Evolutionary conservation across 92 coral and sea anemone species (phyloP).

Genomic region (Epizoanthus scotinus): DNA sequence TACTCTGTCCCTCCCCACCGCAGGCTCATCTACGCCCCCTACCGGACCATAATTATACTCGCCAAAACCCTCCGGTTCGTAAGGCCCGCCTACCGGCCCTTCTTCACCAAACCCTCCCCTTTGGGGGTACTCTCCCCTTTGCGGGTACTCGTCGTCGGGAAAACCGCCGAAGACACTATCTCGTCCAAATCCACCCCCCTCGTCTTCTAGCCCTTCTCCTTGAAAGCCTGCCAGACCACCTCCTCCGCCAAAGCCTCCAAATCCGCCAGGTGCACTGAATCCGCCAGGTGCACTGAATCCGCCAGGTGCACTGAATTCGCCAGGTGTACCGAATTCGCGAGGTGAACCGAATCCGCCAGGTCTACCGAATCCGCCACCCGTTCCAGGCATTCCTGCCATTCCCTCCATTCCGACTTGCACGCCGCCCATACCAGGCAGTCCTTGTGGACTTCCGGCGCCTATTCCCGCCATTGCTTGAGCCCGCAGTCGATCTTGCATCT

Average conservation of each 20-base stretch:
- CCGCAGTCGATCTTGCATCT: conserved; percentile 53
- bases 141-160: conserved; percentile 19
- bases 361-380: conserved; percentile 49
- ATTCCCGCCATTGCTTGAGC: conserved; percentile 41
- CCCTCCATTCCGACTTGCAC: conserved; percentile 61
- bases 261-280: conserved; percentile 16
- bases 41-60: conserved; percentile 21
- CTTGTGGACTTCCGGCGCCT: conserved; percentile 48
- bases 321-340: conserved; percentile 17
- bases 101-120: conserved; percentile 41
- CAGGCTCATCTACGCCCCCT: conserved; percentile 63
- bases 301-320: conserved; percentile 11
- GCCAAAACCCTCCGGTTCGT: conserved; percentile 52
- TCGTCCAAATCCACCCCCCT: conserved; percentile 41
- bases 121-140: conserved; percentile 14
- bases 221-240: conserved; percentile 33
- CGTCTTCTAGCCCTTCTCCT: conserved; percentile 23
- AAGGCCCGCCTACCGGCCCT: conserved; percentile 46
- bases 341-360: too few relatives aligned
- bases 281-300: conserved; percentile 18
- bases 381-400: conserved; percentile 64
- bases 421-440: conserved; percentile 61
- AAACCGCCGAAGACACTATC: conserved; percentile 28
- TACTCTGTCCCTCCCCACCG: conserved; percentile 76
- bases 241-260: conserved; percentile 34